These are phyloP conservation scores for Leptinotarsa defecta DNA, from an alignment of 1,140 invertebrate species.

Conservation along the genomic window DNA sequence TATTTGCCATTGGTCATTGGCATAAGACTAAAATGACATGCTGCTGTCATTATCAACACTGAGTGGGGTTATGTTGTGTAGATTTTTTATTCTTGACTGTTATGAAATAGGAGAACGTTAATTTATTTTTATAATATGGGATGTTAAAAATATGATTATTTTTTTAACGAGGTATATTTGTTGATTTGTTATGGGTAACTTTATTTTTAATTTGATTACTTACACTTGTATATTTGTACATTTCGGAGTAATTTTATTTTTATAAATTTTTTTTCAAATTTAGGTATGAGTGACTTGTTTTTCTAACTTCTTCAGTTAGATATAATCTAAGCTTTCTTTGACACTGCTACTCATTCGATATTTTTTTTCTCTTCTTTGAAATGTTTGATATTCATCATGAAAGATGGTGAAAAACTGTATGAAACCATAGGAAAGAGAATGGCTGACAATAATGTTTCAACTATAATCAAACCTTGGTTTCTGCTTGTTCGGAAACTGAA, in stretches of 20 bases:
- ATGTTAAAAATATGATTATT: constrained; percentile 32
- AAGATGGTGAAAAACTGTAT: too few species aligned
- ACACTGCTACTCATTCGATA: too few species aligned
- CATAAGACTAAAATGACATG: not conserved
- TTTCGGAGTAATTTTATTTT: constrained; percentile 11
- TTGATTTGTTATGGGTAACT: constrained; percentile 15
- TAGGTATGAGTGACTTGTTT: not conserved
- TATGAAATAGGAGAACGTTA: constrained; percentile 8
- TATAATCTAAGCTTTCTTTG: not conserved
- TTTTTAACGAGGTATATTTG: constrained; percentile 25
- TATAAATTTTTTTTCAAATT: not conserved
- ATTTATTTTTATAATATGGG: constrained; percentile 28
- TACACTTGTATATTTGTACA: constrained; percentile 25
- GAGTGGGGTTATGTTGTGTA: constrained; percentile 14
- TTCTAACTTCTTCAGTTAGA: not conserved
- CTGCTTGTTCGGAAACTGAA: too few species aligned
- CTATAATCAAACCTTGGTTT: too few species aligned
- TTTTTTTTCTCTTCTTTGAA: too few species aligned
- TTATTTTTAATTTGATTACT: constrained; percentile 4
- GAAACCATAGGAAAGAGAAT: too few species aligned
- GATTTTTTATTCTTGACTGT: constrained; percentile 17
- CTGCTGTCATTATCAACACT: not conserved
- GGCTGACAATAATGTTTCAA: too few species aligned
- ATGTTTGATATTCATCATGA: too few species aligned
- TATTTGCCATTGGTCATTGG: not conserved